phyloP scores from a whole-genome alignment of 2,113 vertebrate genomes.

The Prolemur simus region DNA sequence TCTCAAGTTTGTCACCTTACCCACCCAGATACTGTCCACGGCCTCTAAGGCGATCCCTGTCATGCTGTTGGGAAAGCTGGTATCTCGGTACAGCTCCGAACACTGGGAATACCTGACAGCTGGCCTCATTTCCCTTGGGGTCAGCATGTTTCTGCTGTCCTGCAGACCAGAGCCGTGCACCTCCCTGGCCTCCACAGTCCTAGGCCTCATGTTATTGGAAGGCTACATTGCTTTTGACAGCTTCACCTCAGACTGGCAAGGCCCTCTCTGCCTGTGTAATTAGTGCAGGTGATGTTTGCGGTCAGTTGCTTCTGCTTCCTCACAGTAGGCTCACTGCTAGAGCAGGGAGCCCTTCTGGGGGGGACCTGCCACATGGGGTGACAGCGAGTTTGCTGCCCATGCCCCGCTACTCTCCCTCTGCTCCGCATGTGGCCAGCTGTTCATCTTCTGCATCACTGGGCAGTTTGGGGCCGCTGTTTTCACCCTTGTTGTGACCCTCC shows the following conservation, averaged over 20 bases:
- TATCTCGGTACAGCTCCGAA: conserved; percentile 95
- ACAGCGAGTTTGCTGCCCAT: conserved; percentile 92
- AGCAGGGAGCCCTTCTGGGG: conserved; percentile 95
- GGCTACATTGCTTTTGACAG: conserved; percentile 98
- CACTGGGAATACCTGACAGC: conserved; percentile 99
- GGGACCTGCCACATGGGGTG: conserved; percentile 92
- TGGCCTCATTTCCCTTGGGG: conserved; percentile 93
- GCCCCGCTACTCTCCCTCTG: conserved; percentile 94
- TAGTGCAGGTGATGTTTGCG: conserved; percentile 99
- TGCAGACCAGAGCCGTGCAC: conserved; percentile 86
- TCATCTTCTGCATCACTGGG: conserved; percentile 98
- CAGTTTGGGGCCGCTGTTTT: conserved; percentile 96
- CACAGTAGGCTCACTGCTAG: conserved; percentile 93
- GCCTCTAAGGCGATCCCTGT: conserved; percentile 99
- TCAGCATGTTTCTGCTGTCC: conserved; percentile 98
- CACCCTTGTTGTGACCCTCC: conserved; percentile 98
- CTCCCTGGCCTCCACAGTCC: conserved; percentile 95
- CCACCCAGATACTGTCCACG: conserved; percentile 98
- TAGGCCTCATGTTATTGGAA: conserved; percentile 91
- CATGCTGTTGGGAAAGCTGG: conserved; percentile 98
- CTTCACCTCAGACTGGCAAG: conserved; percentile 99
- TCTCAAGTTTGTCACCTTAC: conserved; percentile 98
- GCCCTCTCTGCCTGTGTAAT: conserved; percentile 98
- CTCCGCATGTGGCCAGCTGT: conserved; percentile 95
- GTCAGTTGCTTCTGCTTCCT: conserved; percentile 98